These are phyloP conservation scores for Trachemys scripta DNA, from an alignment of 2,113 vertebrate genomes.

Conservation along the genomic window DNA sequence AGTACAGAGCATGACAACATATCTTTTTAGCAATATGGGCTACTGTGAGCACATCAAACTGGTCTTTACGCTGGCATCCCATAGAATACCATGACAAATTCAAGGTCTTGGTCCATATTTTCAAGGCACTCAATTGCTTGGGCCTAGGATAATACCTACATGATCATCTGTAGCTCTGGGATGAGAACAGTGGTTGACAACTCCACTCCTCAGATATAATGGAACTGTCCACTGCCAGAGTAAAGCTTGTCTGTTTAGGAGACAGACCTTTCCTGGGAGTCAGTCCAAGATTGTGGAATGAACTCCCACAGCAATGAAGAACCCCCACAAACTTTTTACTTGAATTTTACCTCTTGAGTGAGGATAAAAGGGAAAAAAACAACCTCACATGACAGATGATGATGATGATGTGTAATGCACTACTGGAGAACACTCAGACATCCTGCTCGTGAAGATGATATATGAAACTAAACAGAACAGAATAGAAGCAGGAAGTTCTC, in stretches of 20 bases:
- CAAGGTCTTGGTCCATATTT: not conserved
- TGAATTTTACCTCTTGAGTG: not conserved
- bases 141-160: not conserved
- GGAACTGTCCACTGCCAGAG: not conserved
- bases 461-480: not conserved
- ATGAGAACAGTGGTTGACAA: not conserved
- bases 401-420: not conserved
- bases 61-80: not conserved
- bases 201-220: not conserved
- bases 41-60: not conserved
- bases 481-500: not conserved
- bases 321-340: not conserved
- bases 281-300: not conserved
- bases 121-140: not conserved
- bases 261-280: not conserved
- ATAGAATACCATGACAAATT: not conserved
- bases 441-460: not conserved
- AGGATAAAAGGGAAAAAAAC: not conserved
- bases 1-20: not conserved
- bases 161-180: not conserved
- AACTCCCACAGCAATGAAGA: slow-evolving; percentile 9
- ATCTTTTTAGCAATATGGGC: not conserved
- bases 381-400: not conserved
- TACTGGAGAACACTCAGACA: not conserved
- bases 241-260: not conserved